Percentiles rank a stretch among this genome's conserved stretches.
These are phyloP conservation scores for Anoplophora glabripennis DNA, from an alignment of 1,140 invertebrate species.

Conservation along the genomic window DNA sequence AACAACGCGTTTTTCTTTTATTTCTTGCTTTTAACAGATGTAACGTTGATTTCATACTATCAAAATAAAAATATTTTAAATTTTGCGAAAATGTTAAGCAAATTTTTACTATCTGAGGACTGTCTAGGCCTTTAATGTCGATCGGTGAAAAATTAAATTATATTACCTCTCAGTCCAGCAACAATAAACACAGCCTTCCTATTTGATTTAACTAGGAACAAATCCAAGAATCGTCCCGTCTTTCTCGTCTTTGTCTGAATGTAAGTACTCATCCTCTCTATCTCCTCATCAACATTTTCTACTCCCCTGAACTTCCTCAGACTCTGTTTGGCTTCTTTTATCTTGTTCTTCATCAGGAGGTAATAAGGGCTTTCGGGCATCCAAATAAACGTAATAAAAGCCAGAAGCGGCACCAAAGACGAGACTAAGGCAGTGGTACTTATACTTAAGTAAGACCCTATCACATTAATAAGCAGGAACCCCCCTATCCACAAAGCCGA, in stretches of 20 bases:
- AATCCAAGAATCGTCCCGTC: conserved; percentile 56
- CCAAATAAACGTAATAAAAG: conserved; percentile 62
- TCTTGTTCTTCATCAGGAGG: conserved; percentile 57
- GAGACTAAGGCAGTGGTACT: conserved; percentile 59
- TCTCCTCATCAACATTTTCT: conserved; percentile 58
- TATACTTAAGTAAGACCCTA: conserved; percentile 62
- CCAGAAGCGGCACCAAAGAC: conserved; percentile 57
- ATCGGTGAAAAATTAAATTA: neutral
- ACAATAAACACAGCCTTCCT: conserved; percentile 63
- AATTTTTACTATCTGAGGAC: too few relatives aligned
- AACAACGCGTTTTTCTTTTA: too few relatives aligned
- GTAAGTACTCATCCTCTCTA: conserved; percentile 59
- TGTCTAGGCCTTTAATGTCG: neutral
- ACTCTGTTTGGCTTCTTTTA: conserved; percentile 58
- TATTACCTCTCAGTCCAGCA: conserved; percentile 56
- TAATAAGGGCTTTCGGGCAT: conserved; percentile 81
- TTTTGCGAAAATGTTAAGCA: too few relatives aligned
- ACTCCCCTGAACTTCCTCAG: conserved; percentile 61
- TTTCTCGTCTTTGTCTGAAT: conserved; percentile 45
- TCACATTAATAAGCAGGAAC: conserved; percentile 63
- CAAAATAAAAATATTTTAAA: too few relatives aligned
- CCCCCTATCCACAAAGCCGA: conserved; percentile 53
- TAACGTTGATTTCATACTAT: too few relatives aligned
- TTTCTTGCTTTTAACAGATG: too few relatives aligned
- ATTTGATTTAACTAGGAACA: conserved; percentile 58